Evolutionary conservation across 2,888 invertebrate genomes (phyloP).

Genomic region (Sisyra terminalis): DNA sequence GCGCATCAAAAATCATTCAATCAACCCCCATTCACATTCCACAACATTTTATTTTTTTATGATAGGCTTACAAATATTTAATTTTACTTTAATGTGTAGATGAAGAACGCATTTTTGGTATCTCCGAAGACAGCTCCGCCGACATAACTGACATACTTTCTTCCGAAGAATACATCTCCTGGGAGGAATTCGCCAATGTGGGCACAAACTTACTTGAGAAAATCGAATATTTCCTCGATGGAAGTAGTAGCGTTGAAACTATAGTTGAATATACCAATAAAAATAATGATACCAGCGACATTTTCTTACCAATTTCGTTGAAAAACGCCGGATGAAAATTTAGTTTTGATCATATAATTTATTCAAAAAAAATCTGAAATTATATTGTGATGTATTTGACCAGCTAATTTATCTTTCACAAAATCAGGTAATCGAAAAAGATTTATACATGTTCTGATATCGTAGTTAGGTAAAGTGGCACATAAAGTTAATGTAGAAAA

Average conservation of each 20-base stretch:
- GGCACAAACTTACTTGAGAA: conserved; percentile 57
- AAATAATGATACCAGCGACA: conserved; percentile 13
- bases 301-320: no score
- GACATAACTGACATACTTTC: conserved; percentile 23
- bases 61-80: neutral
- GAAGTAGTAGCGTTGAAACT: conserved; percentile 12
- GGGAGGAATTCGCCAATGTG: conserved; percentile 62
- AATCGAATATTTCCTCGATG: conserved; percentile 30
- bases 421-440: no score
- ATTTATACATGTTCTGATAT: no score
- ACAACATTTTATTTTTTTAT: no score
- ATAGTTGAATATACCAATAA: conserved; percentile 19
- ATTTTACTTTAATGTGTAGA: conserved; percentile 29
- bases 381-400: no score
- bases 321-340: no score
- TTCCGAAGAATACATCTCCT: conserved; percentile 30
- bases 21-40: no score
- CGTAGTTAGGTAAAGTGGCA: no score
- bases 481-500: no score
- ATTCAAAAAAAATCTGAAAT: no score
- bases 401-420: no score
- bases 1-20: neutral
- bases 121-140: conserved; percentile 23
- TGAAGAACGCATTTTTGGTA: conserved; percentile 37
- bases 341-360: no score